Evolutionary conservation across 2,888 invertebrate species (phyloP), one percentile per base, ranked within the genome.

Genomic region (Perizoma affinitatum): DNA sequence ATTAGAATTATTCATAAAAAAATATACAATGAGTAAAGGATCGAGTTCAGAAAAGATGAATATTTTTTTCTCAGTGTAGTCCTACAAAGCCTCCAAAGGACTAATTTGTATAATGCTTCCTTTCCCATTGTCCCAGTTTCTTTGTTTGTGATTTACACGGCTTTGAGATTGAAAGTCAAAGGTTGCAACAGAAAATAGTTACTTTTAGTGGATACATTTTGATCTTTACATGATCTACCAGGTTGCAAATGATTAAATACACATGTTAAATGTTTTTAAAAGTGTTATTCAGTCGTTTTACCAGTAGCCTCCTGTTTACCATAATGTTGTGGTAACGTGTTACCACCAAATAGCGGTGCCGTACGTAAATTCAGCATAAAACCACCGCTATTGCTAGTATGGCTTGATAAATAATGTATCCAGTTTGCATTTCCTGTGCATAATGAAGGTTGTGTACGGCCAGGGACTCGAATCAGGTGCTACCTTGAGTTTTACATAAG

Each of bases 341-440:
- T n/a, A 46, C 44, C 44, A 49, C 49, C 35, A 38, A 38, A 48
- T 10, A 36, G 48, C 10, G n/a, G 6, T 22, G 9, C 5, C 38
- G 40, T 49, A 49, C 38, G 40, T 49, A 49, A 49, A 49, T 49
- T 40, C 11, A 11, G 4, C 40, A 52, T 58, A 58, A 22, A 64
- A 58, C 54, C 60, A 64, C 54, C 42, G 54, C 58, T 56, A 58
- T 58, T 52, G n/a, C n/a, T n/a, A n/a, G n/a, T 22, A 54, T 59
- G 44, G 44, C 63, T 55, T 53, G 33, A 54, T 66, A 46, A 55
- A 67, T 60, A 54, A 67, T 62, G 60, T 57, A 65, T 63, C 48
- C 46, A 49, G 54, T 61, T 63, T 67, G 60, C 58, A 65, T 61
- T 58, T 54, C 51, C 41, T 58, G 53, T 65, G 58, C 60, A 67